Evolutionary conservation across 2,888 invertebrate species (phyloP).

Genomic region (Phymatocera aterrima): DNA sequence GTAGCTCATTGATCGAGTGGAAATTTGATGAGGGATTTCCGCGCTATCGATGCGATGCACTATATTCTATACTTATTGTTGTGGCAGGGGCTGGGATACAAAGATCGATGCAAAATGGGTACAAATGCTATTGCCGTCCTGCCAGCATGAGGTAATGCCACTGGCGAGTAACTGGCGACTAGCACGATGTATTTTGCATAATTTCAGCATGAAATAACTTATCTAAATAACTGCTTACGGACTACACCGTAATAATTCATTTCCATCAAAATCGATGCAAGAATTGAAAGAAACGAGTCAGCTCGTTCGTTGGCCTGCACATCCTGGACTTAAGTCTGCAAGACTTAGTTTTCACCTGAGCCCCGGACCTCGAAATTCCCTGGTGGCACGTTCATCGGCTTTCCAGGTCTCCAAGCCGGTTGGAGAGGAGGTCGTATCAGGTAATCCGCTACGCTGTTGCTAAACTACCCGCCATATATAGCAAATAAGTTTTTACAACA

Average conservation of each 20-base stretch:
- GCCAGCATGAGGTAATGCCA: slow-evolving; percentile 47
- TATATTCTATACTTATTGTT: not conserved
- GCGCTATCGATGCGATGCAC: not conserved
- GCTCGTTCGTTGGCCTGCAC: slow-evolving; percentile 1
- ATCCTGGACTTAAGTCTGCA: slow-evolving; percentile 16
- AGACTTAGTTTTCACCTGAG: slow-evolving; percentile 37
- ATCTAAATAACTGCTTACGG: slow-evolving; percentile 56
- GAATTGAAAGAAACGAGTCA: slow-evolving; percentile 19
- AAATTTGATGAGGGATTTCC: slow-evolving; percentile 5
- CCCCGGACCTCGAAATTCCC: slow-evolving; percentile 17
- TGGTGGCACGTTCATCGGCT: slow-evolving; percentile 23
- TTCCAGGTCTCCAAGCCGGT: slow-evolving; percentile 28
- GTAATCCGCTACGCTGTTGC: slow-evolving; percentile 36
- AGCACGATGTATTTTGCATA: slow-evolving; percentile 64
- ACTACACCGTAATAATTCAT: slow-evolving; percentile 36
- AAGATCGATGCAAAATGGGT: slow-evolving; percentile 63
- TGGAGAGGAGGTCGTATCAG: slow-evolving; percentile 6
- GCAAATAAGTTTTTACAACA: slow-evolving; percentile 1
- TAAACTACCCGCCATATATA: not conserved
- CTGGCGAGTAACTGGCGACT: slow-evolving; percentile 58
- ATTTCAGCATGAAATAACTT: slow-evolving; percentile 65
- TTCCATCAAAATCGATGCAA: slow-evolving; percentile 25
- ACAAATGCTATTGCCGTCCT: slow-evolving; percentile 58
- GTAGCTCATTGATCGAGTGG: not conserved
- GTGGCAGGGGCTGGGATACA: slow-evolving; percentile 36